These are phyloP conservation scores for Drosophila flavopinicola DNA, from an alignment of 2,888 invertebrate genomes.

Conservation along the genomic window DNA sequence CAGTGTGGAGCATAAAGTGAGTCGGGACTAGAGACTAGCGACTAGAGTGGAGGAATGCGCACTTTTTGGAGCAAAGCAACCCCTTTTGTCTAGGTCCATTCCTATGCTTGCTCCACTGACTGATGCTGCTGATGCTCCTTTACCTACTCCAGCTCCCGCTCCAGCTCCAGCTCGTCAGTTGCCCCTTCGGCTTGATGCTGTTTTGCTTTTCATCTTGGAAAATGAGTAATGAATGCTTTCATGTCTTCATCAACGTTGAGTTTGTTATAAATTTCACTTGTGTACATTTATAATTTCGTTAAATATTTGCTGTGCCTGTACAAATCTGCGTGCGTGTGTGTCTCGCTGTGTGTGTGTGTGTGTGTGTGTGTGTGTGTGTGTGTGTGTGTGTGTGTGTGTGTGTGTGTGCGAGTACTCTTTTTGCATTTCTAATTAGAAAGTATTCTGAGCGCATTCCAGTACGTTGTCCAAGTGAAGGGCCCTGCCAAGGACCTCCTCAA, in stretches of 20 bases:
- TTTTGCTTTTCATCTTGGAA: conserved; percentile 46
- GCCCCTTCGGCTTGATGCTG: not conserved
- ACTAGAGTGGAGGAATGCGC: conserved; percentile 33
- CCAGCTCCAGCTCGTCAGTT: not conserved
- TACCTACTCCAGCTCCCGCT: too few species aligned
- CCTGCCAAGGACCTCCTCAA: conserved; percentile 26
- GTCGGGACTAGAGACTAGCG: not conserved
- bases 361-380: too few species aligned
- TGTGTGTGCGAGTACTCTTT: too few species aligned
- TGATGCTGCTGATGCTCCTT: conserved; percentile 1
- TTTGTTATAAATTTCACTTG: conserved; percentile 52
- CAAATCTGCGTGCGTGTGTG: too few species aligned
- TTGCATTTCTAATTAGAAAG: conserved; percentile 59
- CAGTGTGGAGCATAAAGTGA: conserved; percentile 2
- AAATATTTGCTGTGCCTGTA: conserved; percentile 58
- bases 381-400: conserved; percentile 17
- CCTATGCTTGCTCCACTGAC: not conserved
- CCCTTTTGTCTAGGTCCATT: conserved; percentile 7
- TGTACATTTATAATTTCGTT: conserved; percentile 70
- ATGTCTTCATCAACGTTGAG: conserved; percentile 48
- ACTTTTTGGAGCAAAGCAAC: conserved; percentile 43
- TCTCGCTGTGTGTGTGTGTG: too few species aligned
- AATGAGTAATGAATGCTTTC: conserved; percentile 69
- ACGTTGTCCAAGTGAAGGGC: conserved; percentile 42
- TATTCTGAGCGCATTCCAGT: conserved; percentile 48